These are phyloP conservation scores for Papilio protenor DNA, from an alignment of 2,888 invertebrate species.

Conservation along the genomic window DNA sequence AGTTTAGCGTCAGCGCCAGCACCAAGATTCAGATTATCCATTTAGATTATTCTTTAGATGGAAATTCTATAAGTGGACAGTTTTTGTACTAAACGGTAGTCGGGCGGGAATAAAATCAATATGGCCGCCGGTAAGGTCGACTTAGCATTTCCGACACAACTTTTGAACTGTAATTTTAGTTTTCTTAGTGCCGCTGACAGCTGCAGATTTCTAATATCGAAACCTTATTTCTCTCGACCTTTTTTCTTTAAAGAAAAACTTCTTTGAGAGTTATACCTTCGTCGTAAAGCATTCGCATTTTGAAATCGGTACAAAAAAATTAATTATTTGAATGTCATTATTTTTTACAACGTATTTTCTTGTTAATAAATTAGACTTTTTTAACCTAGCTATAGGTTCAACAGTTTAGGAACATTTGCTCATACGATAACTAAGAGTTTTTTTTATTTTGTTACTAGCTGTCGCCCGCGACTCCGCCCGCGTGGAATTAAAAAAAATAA, in stretches of 20 bases:
- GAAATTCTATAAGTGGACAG: conserved; percentile 29
- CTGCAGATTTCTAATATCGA: conserved; percentile 31
- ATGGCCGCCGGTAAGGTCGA: conserved; percentile 40
- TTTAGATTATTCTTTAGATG: conserved; percentile 22
- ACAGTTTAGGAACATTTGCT: not conserved
- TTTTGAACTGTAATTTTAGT: conserved; percentile 44
- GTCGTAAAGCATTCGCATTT: not conserved
- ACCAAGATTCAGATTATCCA: conserved; percentile 18
- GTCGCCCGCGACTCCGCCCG: too few relatives aligned
- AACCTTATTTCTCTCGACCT: conserved; percentile 7
- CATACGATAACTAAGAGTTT: too few relatives aligned
- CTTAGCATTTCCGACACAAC: conserved; percentile 42
- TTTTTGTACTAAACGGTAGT: conserved; percentile 37
- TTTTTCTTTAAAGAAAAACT: conserved; percentile 17
- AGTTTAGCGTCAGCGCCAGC: conserved; percentile 1
- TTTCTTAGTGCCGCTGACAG: conserved; percentile 40
- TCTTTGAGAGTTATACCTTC: not conserved
- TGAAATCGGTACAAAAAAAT: not conserved
- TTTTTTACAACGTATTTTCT: not conserved
- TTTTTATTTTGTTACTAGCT: too few relatives aligned
- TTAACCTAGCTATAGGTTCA: not conserved
- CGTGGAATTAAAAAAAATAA: too few relatives aligned
- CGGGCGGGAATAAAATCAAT: conserved; percentile 40
- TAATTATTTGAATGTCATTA: not conserved
- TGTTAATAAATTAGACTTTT: not conserved